These are phyloP conservation scores for Rhea americana DNA, from an alignment of 2,113 vertebrate species.

Conservation along the genomic window DNA sequence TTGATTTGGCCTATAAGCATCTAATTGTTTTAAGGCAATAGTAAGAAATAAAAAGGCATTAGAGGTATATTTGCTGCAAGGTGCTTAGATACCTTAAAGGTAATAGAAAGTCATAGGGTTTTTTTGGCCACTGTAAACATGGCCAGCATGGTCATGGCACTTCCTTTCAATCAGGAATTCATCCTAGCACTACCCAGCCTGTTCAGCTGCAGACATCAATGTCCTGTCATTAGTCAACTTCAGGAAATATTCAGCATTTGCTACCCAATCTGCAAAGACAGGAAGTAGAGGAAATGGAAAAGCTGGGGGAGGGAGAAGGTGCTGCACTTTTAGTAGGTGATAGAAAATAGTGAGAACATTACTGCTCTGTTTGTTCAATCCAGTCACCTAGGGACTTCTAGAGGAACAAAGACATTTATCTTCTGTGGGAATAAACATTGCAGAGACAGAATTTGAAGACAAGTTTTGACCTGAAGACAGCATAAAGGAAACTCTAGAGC, in stretches of 20 bases:
- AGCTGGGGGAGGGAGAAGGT: constrained; percentile 74
- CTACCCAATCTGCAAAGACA: constrained; percentile 78
- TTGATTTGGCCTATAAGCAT: neutral
- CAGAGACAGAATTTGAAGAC: constrained; percentile 56
- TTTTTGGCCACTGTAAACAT: neutral
- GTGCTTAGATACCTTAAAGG: neutral
- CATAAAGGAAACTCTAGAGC: constrained; percentile 29
- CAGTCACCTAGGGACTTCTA: constrained; percentile 62
- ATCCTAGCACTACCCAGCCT: constrained; percentile 18
- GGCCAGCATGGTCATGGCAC: neutral
- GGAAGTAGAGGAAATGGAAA: constrained; percentile 81
- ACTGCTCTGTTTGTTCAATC: constrained; percentile 71
- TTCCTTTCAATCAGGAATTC: constrained; percentile 48
- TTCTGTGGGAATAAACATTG: constrained; percentile 64
- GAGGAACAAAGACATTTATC: constrained; percentile 71
- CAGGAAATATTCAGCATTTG: constrained; percentile 78
- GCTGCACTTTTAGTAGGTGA: constrained; percentile 73
- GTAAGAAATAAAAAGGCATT: constrained; percentile 7
- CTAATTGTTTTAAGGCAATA: neutral
- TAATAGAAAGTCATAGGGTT: neutral
- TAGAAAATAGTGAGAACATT: constrained; percentile 74
- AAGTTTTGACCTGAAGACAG: constrained; percentile 57
- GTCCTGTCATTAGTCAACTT: constrained; percentile 81
- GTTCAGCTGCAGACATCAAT: constrained; percentile 71
- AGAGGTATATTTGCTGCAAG: neutral